phyloP scores from a whole-genome alignment of 1,140 invertebrate species.

The Manduca sexta region DNA sequence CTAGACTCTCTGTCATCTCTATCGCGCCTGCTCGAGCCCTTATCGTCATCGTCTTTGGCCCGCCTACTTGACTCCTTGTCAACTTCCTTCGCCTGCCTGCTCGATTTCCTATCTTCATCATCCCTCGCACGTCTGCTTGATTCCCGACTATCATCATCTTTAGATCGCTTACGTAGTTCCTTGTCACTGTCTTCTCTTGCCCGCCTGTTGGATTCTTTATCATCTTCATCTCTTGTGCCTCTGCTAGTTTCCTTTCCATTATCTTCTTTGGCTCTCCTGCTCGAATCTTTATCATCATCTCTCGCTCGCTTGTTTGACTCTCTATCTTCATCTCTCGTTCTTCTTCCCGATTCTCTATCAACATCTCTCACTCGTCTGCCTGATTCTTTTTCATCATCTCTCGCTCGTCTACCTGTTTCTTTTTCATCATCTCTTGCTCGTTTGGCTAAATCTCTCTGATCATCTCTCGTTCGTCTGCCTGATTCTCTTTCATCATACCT shows the following conservation, averaged over 20 bases:
- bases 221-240: slow-evolving; percentile 10
- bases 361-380: no score
- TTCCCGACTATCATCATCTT: no score
- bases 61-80: no score
- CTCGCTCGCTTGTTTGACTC: slow-evolving; percentile 6
- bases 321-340: background rate
- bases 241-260: slow-evolving; percentile 7
- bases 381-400: background rate
- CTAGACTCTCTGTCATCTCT: slow-evolving; percentile 7
- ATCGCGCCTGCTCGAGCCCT: background rate
- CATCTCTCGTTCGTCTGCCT: slow-evolving; percentile 10
- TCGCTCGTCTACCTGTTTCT: slow-evolving; percentile 1
- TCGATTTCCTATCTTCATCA: no score
- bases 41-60: slow-evolving; percentile 7
- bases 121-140: no score
- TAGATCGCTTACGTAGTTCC: no score
- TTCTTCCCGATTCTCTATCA: no score
- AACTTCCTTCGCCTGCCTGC: no score
- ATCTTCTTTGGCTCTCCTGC: slow-evolving; percentile 7
- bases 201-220: no score
- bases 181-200: no score
- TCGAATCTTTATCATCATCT: slow-evolving; percentile 15
- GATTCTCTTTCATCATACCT: slow-evolving; percentile 7
- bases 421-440: no score
- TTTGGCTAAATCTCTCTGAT: no score